phyloP scores from a whole-genome alignment of 2,888 invertebrate species.

The Drosophila melanosoma region DNA sequence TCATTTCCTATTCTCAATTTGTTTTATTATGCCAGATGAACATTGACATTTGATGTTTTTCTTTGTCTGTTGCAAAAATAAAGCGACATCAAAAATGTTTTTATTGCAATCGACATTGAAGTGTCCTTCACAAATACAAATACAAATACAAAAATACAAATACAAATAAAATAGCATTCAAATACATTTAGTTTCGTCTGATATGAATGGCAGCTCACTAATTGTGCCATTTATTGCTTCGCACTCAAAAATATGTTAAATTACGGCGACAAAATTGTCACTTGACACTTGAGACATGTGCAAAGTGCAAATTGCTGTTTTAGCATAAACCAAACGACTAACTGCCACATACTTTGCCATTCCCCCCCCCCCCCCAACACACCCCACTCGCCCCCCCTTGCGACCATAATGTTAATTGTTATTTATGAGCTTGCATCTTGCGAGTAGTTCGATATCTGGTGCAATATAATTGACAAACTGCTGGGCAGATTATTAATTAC shows the following conservation, averaged over 20 bases:
- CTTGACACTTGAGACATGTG: slow-evolving; percentile 4
- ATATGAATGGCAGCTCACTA: not conserved
- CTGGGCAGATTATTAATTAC: slow-evolving; percentile 48
- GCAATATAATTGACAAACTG: slow-evolving; percentile 52
- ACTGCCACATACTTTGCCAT: not conserved
- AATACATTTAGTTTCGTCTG: not conserved
- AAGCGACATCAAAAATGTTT: slow-evolving; percentile 28
- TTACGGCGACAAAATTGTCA: not conserved
- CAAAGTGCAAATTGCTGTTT: slow-evolving; percentile 25
- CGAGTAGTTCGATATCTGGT: slow-evolving; percentile 41
- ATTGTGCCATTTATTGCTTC: slow-evolving; percentile 11
- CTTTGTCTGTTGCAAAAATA: no score
- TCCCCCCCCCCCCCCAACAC: not conserved
- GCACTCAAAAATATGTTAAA: slow-evolving; percentile 7
- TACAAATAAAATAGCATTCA: no score
- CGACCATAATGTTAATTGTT: slow-evolving; percentile 26
- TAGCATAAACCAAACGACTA: slow-evolving; percentile 7
- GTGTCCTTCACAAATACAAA: not conserved
- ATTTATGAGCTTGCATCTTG: slow-evolving; percentile 51
- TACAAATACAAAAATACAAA: not conserved
- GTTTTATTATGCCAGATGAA: not conserved
- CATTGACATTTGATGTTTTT: slow-evolving; percentile 5
- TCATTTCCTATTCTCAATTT: not conserved
- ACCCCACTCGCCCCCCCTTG: not conserved
- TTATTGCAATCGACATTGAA: slow-evolving; percentile 16